These are phyloP conservation scores for Suncus etruscus DNA, from an alignment of 2,113 vertebrate genomes.

Conservation along the genomic window DNA sequence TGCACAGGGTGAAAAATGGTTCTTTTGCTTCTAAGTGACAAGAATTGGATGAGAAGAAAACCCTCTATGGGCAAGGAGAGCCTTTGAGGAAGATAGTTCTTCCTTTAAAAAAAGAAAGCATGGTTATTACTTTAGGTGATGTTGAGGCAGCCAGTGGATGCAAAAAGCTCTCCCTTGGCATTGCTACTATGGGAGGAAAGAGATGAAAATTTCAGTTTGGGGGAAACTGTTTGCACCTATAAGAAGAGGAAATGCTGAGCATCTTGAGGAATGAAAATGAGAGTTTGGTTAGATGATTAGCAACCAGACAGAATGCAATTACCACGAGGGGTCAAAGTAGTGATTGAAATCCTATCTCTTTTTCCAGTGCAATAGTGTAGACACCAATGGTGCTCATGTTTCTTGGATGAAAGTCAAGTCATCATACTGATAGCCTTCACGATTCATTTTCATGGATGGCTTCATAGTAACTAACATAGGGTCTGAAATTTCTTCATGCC, in stretches of 20 bases:
- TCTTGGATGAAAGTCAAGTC: constrained; percentile 46
- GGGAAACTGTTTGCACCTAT: constrained; percentile 7
- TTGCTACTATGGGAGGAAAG: background rate
- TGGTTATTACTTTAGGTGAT: background rate
- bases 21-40: constrained; percentile 23
- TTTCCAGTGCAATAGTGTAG: background rate
- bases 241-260: constrained; percentile 60
- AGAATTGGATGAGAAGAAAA: constrained; percentile 51
- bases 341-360: background rate
- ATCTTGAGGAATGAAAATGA: constrained; percentile 37
- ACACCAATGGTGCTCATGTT: background rate
- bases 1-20: constrained; percentile 39
- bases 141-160: constrained; percentile 46
- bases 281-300: background rate
- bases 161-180: constrained; percentile 57
- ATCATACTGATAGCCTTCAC: background rate
- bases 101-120: too few relatives aligned
- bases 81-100: constrained; percentile 59
- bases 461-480: constrained; percentile 14
- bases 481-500: constrained; percentile 25
- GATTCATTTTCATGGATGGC: constrained; percentile 26
- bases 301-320: background rate
- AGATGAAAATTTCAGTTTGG: constrained; percentile 63
- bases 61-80: background rate
- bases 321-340: background rate